Base-by-base conservation (phyloP, 2,888 invertebrate genomes). In the Drosophila ustulata region DNA sequence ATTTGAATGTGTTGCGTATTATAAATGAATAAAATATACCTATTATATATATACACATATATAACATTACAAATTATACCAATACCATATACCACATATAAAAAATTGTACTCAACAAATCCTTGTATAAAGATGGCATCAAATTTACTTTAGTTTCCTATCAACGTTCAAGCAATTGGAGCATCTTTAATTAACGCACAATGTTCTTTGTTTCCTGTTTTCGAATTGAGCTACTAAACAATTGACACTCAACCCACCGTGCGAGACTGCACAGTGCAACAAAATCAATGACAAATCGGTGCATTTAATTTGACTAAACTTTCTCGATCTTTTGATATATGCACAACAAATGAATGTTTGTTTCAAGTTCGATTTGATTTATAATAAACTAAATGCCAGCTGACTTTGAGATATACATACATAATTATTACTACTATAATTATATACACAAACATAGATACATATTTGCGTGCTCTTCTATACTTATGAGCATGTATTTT, bases 1-100 rank as follows among this genome's bases (percentile, higher is more conserved):
- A 79, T 75, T 88, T 80, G 71, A 88, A 83, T 83, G 83, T 83
- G 80, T 82, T 83, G 88, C 88, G 67, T 77, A 84, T 83, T 82
- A 75, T 73, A 73, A 86, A 80, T 67, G 46, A 62, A 67, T 61
- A 57, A 53, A 59, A 68, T 58, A 64, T 57, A 64, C 41, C 73
- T 70, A 59, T 68, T 84, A 73, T 70, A 59, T 68, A 81, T 56
- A 66, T 46, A 66, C 43, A 78, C 46, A 75, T 37, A 70, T 57
- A 70, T 64, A 26, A 47, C 39, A 58, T 28, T 37, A 47, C 4
- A 55, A 46, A 52, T 34, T 50, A 51, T 39, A 57, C 37, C 18
- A 41, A 51, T 66, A 82, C 66, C 55, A 69, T 43, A 62, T 43
- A 73, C 49, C 55, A n/a, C 37, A 37, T 37, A 72, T 63, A 65